Base-by-base conservation (phyloP, 2,113 vertebrate species). In the Mohoua ochrocephala region DNA sequence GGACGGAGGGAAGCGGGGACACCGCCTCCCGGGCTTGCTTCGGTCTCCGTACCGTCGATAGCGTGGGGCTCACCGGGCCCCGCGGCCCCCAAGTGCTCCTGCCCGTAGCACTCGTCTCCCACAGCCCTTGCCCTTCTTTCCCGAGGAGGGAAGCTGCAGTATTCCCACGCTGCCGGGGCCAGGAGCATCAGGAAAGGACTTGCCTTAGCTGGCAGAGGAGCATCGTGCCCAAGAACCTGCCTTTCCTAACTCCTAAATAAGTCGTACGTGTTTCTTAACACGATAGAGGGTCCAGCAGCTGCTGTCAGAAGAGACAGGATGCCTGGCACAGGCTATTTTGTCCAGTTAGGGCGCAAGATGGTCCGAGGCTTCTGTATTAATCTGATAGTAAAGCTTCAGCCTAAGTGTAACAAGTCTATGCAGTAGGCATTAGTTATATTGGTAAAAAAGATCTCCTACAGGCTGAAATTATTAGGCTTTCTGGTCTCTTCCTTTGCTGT, bases 401-500 rank as follows among this genome's bases (percentile, higher is more conserved):
- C 54, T 8, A 10, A 13, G 13, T 1, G 1, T 41, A 87, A 15
- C 6, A 75, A 76, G 30, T 21, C 35, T 5, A 3, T 3, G 9
- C 14, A 33, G 19, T 2, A 26, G 19, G 42, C 27, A 61, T 8
- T 18, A 47, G 15, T 13, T 79, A 6, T 0, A 27, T 6, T 4
- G 0, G 31, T 57, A 35, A 78, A 75, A 45, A 0, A 53, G 11
- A 63, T 20, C 73, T 37, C 42, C 22, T n/a, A n/a, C 0, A n/a
- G n/a, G 42, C 17, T 60, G 18, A 67, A 81, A 31, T 17, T 47
- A 42, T 11, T 23, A 56, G 10, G 8, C 1, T 39, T 59, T 49
- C n/a, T 57, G 11, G 15, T 31, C 12, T 93, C 88, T 27, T 79
- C 35, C 7, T 59, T 15, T 63, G 21, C 39, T 37, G 5, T 50